A percentile compares a stretch with the other conserved stretches of the same genome.
These are phyloP conservation scores for Phyllostomus discolor DNA, from an alignment of 2,113 vertebrate genomes.

Conservation along the genomic window DNA sequence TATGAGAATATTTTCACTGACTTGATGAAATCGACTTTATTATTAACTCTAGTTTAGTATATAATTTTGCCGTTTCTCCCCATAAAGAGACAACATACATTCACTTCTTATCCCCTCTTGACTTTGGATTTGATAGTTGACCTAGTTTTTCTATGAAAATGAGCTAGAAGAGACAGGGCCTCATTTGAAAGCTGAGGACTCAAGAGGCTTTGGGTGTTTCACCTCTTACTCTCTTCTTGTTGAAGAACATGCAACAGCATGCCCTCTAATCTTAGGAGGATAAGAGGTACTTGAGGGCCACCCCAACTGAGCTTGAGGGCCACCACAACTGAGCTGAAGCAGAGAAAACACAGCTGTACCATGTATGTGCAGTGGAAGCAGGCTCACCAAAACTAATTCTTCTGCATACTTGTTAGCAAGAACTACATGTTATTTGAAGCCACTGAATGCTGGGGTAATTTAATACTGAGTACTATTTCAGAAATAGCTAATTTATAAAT, in stretches of 20 bases:
- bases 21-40: background rate
- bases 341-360: background rate
- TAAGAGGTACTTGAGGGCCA: background rate
- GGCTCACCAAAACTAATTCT: background rate
- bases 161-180: background rate
- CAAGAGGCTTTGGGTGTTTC: background rate
- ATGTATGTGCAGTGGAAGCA: background rate
- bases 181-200: background rate
- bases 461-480: background rate
- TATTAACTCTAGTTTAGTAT: background rate
- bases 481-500: background rate
- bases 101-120: background rate
- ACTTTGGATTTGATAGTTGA: background rate
- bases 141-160: background rate
- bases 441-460: background rate
- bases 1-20: background rate
- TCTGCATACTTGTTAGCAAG: background rate
- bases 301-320: background rate
- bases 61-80: background rate
- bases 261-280: background rate
- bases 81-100: background rate
- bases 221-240: background rate
- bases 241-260: background rate
- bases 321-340: background rate
- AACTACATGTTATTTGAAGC: background rate